Evolutionary conservation across 2,113 vertebrate genomes (phyloP).

Genomic region (Hippotragus niger): DNA sequence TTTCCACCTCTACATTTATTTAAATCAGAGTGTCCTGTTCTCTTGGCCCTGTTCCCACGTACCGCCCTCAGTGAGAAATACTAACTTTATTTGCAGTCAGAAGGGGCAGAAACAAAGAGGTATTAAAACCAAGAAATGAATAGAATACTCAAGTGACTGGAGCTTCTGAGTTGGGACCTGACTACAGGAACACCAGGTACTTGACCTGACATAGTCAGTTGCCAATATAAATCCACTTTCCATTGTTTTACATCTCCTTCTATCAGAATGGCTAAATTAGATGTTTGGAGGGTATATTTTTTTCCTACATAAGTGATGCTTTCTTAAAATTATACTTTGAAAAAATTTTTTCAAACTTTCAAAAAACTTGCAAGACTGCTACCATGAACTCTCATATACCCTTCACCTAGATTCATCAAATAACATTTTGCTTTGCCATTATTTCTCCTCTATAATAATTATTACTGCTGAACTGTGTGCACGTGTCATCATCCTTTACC

Average conservation of each 20-base stretch:
- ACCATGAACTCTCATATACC: neutral
- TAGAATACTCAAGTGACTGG: neutral
- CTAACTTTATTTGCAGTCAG: neutral
- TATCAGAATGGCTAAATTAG: neutral
- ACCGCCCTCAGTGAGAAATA: neutral
- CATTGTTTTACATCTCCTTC: neutral
- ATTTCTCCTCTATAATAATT: neutral
- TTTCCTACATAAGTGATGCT: neutral
- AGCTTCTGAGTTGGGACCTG: neutral
- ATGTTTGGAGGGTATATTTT: neutral
- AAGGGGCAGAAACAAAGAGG: neutral
- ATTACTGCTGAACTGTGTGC: neutral
- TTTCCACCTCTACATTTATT: neutral
- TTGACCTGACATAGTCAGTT: neutral
- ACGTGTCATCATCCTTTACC: neutral
- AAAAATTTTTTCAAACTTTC: neutral
- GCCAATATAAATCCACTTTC: neutral
- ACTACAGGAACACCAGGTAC: neutral
- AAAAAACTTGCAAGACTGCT: neutral
- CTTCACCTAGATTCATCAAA: neutral
- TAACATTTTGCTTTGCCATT: neutral
- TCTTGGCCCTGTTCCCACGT: neutral
- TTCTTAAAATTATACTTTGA: neutral
- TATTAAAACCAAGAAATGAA: neutral
- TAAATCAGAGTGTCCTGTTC: neutral